A percentile compares a stretch with the other conserved stretches of the same genome.
phyloP scores from a whole-genome alignment of 2,888 invertebrate genomes.

The Oxycera nigricornis region DNA sequence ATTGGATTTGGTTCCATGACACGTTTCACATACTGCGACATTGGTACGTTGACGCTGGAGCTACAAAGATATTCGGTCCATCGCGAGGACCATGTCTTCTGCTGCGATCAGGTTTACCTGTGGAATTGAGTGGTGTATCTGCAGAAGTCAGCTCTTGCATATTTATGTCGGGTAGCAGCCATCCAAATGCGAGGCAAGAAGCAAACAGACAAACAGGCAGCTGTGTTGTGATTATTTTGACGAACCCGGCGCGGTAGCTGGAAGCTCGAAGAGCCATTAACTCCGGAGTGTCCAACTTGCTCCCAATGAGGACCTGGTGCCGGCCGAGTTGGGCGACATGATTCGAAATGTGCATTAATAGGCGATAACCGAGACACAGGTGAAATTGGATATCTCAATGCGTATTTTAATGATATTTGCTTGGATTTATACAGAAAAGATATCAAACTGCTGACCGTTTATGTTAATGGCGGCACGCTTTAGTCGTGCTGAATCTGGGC shows the following conservation, averaged over 20 bases:
- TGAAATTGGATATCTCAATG: conserved; percentile 35
- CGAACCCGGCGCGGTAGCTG: not conserved
- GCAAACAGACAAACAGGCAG: not conserved
- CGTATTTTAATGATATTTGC: conserved; percentile 26
- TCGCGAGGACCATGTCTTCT: conserved; percentile 13
- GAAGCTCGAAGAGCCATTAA: not conserved
- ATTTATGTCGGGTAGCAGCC: not conserved
- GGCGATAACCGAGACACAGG: conserved; percentile 18
- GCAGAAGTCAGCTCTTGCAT: conserved; percentile 2
- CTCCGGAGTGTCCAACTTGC: not conserved
- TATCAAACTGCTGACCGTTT: not conserved
- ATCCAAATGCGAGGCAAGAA: not conserved
- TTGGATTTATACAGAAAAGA: not conserved
- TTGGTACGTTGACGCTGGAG: not conserved
- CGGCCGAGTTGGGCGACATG: not conserved
- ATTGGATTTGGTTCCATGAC: conserved; percentile 5
- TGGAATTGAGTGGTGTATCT: not conserved
- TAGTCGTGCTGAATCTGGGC: not conserved
- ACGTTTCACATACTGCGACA: conserved; percentile 15
- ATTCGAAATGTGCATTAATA: conserved; percentile 34
- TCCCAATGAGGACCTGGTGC: not conserved
- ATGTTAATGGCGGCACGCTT: not conserved
- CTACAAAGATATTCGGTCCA: not conserved
- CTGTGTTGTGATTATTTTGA: conserved; percentile 1
- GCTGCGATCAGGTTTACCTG: conserved; percentile 14